Percentiles rank a stretch among this genome's conserved stretches.
phyloP scores from a whole-genome alignment of 2,113 vertebrate genomes.

The Gymnarchus niloticus region DNA sequence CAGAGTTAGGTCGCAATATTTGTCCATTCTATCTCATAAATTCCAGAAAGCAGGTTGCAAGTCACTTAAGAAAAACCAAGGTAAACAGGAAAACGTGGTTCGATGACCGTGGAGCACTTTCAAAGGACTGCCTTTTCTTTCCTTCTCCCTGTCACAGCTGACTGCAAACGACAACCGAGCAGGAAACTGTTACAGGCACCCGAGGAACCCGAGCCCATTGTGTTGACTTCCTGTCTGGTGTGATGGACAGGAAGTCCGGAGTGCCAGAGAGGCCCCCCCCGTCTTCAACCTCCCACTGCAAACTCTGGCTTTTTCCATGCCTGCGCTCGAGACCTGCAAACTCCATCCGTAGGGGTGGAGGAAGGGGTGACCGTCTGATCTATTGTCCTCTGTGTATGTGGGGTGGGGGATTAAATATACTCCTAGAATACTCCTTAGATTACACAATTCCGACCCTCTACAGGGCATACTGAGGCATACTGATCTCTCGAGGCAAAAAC shows the following conservation, averaged over 20 bases:
- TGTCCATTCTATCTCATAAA: too few relatives aligned
- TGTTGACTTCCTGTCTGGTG: constrained; percentile 35
- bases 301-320: not conserved
- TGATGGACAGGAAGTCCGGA: constrained; percentile 23
- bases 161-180: not conserved
- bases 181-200: constrained; percentile 28
- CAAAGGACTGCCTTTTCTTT: not conserved
- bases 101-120: not conserved
- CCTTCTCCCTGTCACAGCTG: not conserved
- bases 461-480: not conserved
- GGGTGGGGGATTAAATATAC: not conserved
- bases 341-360: too few relatives aligned
- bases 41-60: not conserved
- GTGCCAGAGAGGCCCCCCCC: not conserved
- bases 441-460: too few relatives aligned
- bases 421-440: too few relatives aligned
- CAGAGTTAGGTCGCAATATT: not conserved
- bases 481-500: not conserved
- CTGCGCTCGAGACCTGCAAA: too few relatives aligned
- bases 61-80: not conserved
- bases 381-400: too few relatives aligned
- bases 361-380: too few relatives aligned
- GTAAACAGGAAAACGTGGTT: not conserved
- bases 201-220: constrained; percentile 29
- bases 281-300: not conserved